Evolutionary conservation across 1,140 invertebrate genomes (phyloP).

Genomic region (Saccostrea glomerata): DNA sequence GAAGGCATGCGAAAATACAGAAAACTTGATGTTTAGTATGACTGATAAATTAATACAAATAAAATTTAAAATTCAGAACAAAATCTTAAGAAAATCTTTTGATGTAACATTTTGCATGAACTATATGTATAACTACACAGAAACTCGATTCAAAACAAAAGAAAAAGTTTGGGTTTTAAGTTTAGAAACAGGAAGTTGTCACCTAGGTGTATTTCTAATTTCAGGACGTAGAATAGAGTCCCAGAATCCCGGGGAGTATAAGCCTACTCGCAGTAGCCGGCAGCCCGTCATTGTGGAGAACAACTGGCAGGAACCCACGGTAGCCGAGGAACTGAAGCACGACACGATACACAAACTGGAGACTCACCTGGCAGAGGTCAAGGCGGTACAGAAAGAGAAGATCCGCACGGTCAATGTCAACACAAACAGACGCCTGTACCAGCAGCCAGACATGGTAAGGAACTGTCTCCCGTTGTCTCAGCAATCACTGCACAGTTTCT

Average conservation of each 20-base stretch:
- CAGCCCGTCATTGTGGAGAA: conserved; percentile 77
- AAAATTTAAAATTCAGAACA: no score
- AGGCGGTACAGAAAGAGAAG: conserved; percentile 69
- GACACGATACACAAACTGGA: conserved; percentile 76
- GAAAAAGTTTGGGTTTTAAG: no score
- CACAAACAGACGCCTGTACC: conserved; percentile 70
- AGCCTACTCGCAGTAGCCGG: conserved; percentile 69
- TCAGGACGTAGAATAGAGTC: conserved; percentile 73
- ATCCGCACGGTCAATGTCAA: conserved; percentile 59
- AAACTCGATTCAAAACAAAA: no score
- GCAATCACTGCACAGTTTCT: no score
- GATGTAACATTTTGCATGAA: no score
- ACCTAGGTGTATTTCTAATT: background rate
- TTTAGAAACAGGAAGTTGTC: no score
- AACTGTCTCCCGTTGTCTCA: no score
- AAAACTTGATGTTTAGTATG: no score
- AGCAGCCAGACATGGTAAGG: conserved; percentile 75
- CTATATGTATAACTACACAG: no score
- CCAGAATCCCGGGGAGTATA: conserved; percentile 74
- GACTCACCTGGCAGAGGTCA: conserved; percentile 73
- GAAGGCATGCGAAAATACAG: no score
- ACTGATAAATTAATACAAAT: no score
- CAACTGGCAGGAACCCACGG: conserved; percentile 77
- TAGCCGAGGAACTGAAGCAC: conserved; percentile 75
- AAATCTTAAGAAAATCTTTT: no score